Evolutionary conservation across 2,797 vertebrate genomes (phyloP).

Genomic region (Peromyscus melanophrys): DNA sequence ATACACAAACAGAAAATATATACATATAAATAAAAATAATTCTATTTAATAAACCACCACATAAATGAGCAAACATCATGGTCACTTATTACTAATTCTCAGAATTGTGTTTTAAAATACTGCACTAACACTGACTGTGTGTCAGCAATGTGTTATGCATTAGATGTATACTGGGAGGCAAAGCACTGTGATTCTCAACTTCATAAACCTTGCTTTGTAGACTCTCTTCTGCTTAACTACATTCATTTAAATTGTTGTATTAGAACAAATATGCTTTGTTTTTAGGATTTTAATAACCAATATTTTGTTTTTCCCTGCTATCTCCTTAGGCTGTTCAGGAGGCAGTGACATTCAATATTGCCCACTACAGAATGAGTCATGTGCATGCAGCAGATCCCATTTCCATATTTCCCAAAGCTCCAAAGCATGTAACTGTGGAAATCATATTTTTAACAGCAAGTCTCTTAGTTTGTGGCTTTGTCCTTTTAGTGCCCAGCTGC

Average conservation of each 20-base stretch:
- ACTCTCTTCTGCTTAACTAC: not conserved
- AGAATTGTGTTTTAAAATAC: not conserved
- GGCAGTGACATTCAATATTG: not conserved
- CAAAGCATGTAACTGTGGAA: not conserved
- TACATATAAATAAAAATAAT: not conserved
- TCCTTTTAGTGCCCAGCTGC: not conserved
- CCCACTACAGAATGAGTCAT: not conserved
- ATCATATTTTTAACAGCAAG: not conserved
- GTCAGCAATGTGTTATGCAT: not conserved
- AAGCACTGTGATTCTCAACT: not conserved
- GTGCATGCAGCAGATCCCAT: not conserved
- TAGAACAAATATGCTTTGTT: not conserved
- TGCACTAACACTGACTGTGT: not conserved
- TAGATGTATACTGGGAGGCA: not conserved
- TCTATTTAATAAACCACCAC: too few relatives aligned
- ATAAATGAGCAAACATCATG: not conserved
- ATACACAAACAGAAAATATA: too few relatives aligned
- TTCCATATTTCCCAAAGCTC: not conserved
- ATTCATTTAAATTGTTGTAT: not conserved
- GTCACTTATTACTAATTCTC: not conserved
- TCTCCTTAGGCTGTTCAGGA: not conserved
- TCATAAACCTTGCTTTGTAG: not conserved
- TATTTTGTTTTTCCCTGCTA: not conserved
- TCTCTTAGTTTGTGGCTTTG: not conserved
- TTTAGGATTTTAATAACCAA: not conserved